A percentile compares a stretch with the other conserved stretches of the same genome.
phyloP scores from a whole-genome alignment of 2,797 vertebrate genomes.

The Cuculus canorus region DNA sequence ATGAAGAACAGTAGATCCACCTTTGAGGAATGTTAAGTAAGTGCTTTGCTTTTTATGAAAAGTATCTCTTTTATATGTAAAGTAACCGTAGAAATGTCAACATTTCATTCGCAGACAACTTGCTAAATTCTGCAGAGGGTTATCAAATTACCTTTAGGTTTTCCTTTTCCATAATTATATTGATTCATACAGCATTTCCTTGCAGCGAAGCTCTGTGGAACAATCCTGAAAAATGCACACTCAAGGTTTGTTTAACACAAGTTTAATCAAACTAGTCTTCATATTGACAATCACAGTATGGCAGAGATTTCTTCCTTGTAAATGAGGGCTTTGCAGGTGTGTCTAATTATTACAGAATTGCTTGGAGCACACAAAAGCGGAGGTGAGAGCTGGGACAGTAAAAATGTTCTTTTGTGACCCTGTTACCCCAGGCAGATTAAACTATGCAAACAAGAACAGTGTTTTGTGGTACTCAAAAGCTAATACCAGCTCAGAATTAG shows the following conservation, averaged over 20 bases:
- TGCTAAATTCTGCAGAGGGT: slow-evolving; percentile 38
- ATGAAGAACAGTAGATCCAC: slow-evolving; percentile 61
- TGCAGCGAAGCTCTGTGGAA: background rate
- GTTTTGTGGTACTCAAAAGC: background rate
- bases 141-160: slow-evolving; percentile 45
- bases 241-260: slow-evolving; percentile 14
- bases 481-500: background rate
- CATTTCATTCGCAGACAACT: slow-evolving; percentile 47
- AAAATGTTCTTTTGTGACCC: background rate
- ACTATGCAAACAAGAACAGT: background rate
- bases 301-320: background rate
- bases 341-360: background rate
- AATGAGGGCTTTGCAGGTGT: background rate
- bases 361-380: background rate
- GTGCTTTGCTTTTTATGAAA: slow-evolving; percentile 51
- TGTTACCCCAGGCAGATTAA: background rate
- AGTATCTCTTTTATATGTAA: slow-evolving; percentile 52
- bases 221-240: background rate
- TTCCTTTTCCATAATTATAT: slow-evolving; percentile 37
- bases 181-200: slow-evolving; percentile 38
- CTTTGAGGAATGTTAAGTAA: slow-evolving; percentile 69
- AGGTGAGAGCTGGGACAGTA: background rate
- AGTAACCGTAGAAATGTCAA: slow-evolving; percentile 56
- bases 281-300: background rate
- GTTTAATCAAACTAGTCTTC: slow-evolving; percentile 32